These are phyloP conservation scores for Phlogophora meticulosa DNA, from an alignment of 2,888 invertebrate genomes.

Conservation along the genomic window DNA sequence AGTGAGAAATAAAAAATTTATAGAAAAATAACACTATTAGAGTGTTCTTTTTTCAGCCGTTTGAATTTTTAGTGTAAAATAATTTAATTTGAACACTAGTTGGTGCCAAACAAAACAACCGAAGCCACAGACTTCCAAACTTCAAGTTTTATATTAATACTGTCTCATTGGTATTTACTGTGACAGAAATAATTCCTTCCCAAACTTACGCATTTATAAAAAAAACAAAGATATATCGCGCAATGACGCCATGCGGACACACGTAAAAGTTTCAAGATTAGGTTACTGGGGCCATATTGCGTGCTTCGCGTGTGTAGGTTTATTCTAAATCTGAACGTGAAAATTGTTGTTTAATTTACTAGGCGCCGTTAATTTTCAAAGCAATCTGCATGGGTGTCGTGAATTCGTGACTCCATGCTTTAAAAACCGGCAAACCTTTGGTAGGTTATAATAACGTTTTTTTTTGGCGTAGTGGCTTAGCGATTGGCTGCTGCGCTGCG, in stretches of 20 bases:
- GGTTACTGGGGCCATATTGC: slow-evolving; percentile 20
- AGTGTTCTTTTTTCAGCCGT: no score
- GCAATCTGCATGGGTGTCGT: slow-evolving; percentile 49
- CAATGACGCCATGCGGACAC: slow-evolving; percentile 3
- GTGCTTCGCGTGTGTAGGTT: slow-evolving; percentile 20
- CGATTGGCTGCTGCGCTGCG: no score
- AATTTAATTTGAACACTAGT: no score
- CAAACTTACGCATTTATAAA: background rate
- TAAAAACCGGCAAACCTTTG: slow-evolving; percentile 22
- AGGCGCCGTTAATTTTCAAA: slow-evolving; percentile 51
- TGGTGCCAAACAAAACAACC: no score
- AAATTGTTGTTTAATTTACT: slow-evolving; percentile 56
- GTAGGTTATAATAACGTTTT: no score
- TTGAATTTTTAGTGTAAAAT: no score
- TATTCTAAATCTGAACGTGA: slow-evolving; percentile 41
- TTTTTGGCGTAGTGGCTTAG: no score
- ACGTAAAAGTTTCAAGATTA: slow-evolving; percentile 12
- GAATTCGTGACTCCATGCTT: slow-evolving; percentile 55
- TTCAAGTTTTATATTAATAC: no score
- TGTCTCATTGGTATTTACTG: slow-evolving; percentile 22
- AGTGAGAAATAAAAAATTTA: no score
- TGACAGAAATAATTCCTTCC: slow-evolving; percentile 13
- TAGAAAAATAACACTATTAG: no score
- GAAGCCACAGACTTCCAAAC: no score
- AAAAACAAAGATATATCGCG: background rate